phyloP scores from a whole-genome alignment of 1,140 invertebrate genomes.

The Zaprionus kolodkinae region DNA sequence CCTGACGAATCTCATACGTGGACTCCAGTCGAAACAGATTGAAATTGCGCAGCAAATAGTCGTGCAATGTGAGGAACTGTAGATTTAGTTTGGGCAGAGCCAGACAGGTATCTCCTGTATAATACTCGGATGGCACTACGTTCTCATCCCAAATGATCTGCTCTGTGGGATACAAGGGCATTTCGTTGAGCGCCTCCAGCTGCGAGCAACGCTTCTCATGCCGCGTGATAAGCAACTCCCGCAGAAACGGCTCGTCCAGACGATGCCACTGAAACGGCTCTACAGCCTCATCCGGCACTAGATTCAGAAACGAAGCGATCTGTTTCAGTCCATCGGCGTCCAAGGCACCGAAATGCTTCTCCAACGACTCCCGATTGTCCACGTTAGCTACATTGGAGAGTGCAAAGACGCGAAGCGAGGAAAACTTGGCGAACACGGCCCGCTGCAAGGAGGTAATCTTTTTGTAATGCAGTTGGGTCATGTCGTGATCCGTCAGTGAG shows the following conservation, averaged over 20 bases:
- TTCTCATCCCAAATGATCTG: conserved; percentile 99
- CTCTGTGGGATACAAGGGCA: conserved; percentile 99
- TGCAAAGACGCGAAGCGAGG: conserved; percentile 93
- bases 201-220: conserved; percentile 96
- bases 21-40: conserved; percentile 99
- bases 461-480: conserved; percentile 96
- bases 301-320: conserved; percentile 93
- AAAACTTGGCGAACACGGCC: conserved; percentile 96
- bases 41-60: conserved; percentile 99
- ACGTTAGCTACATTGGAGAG: conserved; percentile 97
- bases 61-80: conserved; percentile 99
- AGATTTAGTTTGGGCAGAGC: conserved; percentile 99
- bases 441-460: conserved; percentile 96
- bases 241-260: conserved; percentile 91
- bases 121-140: conserved; percentile 98
- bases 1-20: conserved; percentile 99
- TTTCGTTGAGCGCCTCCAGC: conserved; percentile 97
- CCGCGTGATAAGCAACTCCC: conserved; percentile 93
- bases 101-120: conserved; percentile 96
- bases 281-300: conserved; percentile 91
- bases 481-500: conserved; percentile 96
- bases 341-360: conserved; percentile 93
- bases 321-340: conserved; percentile 91
- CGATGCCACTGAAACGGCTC: conserved; percentile 89
- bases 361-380: conserved; percentile 93